Evolutionary conservation across 2,113 vertebrate species (phyloP).

Genomic region (Vulpes ferrilata): DNA sequence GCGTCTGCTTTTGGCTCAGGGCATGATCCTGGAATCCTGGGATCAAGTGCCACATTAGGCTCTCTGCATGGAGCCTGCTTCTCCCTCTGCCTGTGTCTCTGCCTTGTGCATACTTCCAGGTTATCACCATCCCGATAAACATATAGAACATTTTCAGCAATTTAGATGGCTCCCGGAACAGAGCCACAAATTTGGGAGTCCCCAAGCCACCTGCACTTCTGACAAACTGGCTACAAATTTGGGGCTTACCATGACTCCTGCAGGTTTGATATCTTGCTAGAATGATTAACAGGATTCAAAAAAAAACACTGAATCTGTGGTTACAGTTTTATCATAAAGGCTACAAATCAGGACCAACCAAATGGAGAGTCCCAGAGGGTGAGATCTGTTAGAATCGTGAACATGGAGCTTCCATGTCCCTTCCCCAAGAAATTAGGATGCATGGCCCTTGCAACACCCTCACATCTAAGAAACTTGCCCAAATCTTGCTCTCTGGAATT

Average conservation of each 20-base stretch:
- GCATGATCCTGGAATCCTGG: too few relatives aligned
- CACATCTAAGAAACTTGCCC: neutral
- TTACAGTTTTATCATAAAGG: neutral
- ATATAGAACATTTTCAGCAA: neutral
- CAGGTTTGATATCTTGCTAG: neutral
- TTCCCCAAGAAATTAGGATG: neutral
- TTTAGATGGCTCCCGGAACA: neutral
- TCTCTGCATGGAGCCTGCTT: too few relatives aligned
- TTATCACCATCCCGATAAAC: neutral
- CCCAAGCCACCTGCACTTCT: neutral
- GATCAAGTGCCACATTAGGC: too few relatives aligned
- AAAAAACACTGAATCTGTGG: neutral
- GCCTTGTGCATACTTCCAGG: neutral
- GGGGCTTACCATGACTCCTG: neutral
- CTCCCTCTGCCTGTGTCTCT: too few relatives aligned
- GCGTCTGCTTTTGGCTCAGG: too few relatives aligned
- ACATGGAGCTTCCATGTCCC: neutral
- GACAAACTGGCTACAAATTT: neutral
- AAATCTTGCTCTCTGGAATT: neutral
- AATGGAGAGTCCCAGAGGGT: neutral
- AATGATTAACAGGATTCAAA: neutral
- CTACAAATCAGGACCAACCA: neutral
- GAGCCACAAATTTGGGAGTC: neutral
- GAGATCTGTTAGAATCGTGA: neutral
- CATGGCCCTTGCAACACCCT: accelerated